Conservation (phyloP, 2,113 vertebrate genomes). For the Stegastes partitus region DNA sequence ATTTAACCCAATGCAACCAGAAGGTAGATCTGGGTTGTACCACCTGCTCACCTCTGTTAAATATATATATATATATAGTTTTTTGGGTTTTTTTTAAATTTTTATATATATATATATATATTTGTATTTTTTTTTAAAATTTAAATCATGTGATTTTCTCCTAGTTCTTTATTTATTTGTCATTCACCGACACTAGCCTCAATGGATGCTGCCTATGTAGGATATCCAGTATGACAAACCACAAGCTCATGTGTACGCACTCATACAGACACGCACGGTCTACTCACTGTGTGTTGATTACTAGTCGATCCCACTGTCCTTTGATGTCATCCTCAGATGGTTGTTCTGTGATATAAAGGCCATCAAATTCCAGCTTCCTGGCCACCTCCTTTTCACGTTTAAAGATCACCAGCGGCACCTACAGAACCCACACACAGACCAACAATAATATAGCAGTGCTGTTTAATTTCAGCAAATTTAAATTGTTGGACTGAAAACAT, state of each 20-base stretch:
- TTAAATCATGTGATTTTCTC: too few species aligned
- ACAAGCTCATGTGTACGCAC: not conserved
- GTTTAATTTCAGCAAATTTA: not conserved
- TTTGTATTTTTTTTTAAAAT: too few species aligned
- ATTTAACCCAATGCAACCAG: too few species aligned
- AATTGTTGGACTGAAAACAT: not conserved
- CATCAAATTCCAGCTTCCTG: slow-evolving; percentile 96
- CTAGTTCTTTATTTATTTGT: not conserved
- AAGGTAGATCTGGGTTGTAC: too few species aligned
- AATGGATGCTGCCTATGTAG: too few species aligned
- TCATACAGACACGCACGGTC: slow-evolving; percentile 9
- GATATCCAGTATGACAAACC: not conserved
- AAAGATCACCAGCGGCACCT: slow-evolving; percentile 98
- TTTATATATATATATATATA: too few species aligned
- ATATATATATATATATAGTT: too few species aligned
- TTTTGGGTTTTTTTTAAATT: too few species aligned
- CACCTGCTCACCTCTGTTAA: too few species aligned
- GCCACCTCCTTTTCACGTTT: slow-evolving; percentile 98
- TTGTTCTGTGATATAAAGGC: slow-evolving; percentile 96
- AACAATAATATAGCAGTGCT: not conserved
- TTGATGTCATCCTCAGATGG: slow-evolving; percentile 98
- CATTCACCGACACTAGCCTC: not conserved
- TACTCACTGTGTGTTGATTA: slow-evolving; percentile 98
- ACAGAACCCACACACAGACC: slow-evolving; percentile 12
- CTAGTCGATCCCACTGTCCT: slow-evolving; percentile 97